These are phyloP conservation scores for Ischnura elegans DNA, from an alignment of 2,888 invertebrate genomes.

Conservation along the genomic window DNA sequence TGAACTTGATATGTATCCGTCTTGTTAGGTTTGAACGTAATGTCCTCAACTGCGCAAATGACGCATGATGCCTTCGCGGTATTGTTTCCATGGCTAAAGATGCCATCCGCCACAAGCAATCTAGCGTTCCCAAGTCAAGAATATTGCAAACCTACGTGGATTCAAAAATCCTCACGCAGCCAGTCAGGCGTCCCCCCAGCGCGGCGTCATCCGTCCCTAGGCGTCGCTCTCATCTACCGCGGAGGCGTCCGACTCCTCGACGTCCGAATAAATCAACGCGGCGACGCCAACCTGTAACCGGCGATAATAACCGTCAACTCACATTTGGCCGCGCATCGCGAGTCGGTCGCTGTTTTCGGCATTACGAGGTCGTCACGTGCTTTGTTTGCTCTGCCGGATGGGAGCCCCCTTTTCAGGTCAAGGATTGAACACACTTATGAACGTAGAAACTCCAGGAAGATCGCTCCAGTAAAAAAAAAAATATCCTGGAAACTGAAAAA, in stretches of 20 bases:
- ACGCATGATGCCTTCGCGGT: no score
- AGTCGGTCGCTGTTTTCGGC: neutral
- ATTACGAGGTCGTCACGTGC: neutral
- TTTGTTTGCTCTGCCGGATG: no score
- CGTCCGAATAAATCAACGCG: slow-evolving; percentile 35
- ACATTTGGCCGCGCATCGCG: neutral
- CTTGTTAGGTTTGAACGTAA: no score
- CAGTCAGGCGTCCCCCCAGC: neutral
- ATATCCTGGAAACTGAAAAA: no score
- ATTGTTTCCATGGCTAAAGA: neutral
- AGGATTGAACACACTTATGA: no score
- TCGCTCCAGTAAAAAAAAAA: no score
- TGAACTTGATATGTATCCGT: no score
- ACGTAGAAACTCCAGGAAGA: no score
- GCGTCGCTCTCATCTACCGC: neutral
- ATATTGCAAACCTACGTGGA: neutral
- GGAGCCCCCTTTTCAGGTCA: neutral
- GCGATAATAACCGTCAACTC: slow-evolving; percentile 1
- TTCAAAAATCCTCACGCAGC: neutral
- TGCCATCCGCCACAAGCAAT: neutral
- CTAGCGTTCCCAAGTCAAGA: neutral
- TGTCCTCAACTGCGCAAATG: no score
- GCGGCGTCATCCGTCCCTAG: neutral
- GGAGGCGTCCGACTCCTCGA: neutral
- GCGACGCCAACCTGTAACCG: slow-evolving; percentile 19